Conservation (phyloP, 2,888 invertebrate genomes). For the Hipparchia semele region DNA sequence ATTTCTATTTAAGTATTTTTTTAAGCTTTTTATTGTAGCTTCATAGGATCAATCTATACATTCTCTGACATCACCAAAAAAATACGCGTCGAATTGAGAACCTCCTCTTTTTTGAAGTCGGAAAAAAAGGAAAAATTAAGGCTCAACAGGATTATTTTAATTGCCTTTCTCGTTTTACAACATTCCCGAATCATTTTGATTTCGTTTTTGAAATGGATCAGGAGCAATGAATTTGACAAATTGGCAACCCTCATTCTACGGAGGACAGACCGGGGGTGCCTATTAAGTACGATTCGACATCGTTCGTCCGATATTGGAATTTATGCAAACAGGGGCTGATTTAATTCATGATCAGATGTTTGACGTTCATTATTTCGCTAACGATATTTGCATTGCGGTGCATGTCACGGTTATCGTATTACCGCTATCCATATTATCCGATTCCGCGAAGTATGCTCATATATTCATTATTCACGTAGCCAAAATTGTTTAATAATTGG, state of each 20-base stretch:
- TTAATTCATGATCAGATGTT: conserved; percentile 21
- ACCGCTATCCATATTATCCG: conserved; percentile 18
- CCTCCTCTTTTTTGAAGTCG: too few relatives aligned
- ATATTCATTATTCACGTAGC: not conserved
- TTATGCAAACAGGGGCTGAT: conserved; percentile 25
- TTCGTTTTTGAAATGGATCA: not conserved
- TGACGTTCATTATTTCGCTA: conserved; percentile 26
- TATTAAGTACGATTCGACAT: conserved; percentile 24
- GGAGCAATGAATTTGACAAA: not conserved
- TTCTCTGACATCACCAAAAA: too few relatives aligned
- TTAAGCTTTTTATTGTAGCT: too few relatives aligned
- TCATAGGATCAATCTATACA: too few relatives aligned
- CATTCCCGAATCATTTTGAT: not conserved
- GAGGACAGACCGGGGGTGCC: not conserved
- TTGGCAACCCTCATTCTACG: conserved; percentile 5
- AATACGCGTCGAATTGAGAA: too few relatives aligned
- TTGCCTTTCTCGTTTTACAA: not conserved
- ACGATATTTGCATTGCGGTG: conserved; percentile 20
- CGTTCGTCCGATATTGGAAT: conserved; percentile 19
- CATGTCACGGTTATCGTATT: conserved; percentile 10
- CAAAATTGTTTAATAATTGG: conserved; percentile 1
- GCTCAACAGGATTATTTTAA: not conserved
- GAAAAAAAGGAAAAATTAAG: not conserved
- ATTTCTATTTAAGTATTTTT: too few relatives aligned
- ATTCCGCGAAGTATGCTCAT: conserved; percentile 9